These are phyloP conservation scores for Lacerta viridis DNA, from an alignment of 2,797 vertebrate species.

Conservation along the genomic window DNA sequence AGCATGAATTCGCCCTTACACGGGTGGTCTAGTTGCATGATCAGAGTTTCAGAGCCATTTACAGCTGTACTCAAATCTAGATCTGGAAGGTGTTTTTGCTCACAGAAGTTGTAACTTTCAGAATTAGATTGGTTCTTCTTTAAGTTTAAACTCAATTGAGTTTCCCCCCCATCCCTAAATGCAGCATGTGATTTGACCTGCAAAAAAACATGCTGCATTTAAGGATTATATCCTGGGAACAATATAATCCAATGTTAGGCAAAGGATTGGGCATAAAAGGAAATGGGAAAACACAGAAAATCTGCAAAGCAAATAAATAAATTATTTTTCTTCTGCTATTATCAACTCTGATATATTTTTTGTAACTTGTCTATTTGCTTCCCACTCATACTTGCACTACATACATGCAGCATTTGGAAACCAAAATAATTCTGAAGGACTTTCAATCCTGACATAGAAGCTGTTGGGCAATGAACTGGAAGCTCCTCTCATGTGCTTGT, in stretches of 20 bases:
- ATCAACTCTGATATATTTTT: background rate
- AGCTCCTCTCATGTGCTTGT: constrained; percentile 43
- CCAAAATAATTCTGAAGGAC: background rate
- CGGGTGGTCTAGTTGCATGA: background rate
- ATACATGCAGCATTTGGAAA: background rate
- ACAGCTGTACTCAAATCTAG: too few species aligned
- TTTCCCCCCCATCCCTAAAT: too few species aligned
- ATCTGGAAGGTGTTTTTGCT: too few species aligned
- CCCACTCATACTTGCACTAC: background rate
- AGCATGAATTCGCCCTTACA: too few species aligned
- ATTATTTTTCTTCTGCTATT: background rate
- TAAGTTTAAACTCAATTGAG: too few species aligned
- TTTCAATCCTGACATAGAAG: background rate
- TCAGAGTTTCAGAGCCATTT: too few species aligned
- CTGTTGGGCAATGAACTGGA: constrained; percentile 43
- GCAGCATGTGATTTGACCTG: too few species aligned
- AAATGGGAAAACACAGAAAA: background rate
- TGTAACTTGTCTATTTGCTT: background rate
- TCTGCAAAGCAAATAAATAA: background rate
- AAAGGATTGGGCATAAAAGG: background rate
- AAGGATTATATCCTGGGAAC: background rate
- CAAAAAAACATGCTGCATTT: too few species aligned
- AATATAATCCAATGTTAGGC: background rate
- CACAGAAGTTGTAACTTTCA: background rate
- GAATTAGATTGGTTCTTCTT: too few species aligned